Percentiles rank a stretch among this genome's conserved stretches.
These are phyloP conservation scores for Ochotona curzoniae DNA, from an alignment of 2,113 vertebrate species.

Conservation along the genomic window DNA sequence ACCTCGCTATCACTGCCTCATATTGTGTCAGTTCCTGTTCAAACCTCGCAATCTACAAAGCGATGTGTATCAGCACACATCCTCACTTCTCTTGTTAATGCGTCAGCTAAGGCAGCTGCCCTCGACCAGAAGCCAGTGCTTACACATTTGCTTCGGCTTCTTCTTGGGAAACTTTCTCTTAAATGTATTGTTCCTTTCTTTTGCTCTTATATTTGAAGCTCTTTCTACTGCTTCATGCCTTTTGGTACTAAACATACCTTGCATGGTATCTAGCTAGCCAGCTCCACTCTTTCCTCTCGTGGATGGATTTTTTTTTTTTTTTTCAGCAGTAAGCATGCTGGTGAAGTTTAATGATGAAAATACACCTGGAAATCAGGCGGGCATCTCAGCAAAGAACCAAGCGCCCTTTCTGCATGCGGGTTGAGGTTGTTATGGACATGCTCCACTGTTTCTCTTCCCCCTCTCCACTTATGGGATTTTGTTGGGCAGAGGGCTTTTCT, in stretches of 20 bases:
- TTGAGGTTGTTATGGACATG: too few species aligned
- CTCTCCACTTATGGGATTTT: too few species aligned
- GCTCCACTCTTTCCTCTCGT: neutral
- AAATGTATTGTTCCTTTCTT: neutral
- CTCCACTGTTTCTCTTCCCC: too few species aligned
- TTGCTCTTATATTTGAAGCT: neutral
- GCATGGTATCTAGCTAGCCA: neutral
- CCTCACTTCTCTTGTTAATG: slow-evolving; percentile 23
- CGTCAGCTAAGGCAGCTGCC: neutral
- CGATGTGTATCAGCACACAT: neutral
- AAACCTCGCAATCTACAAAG: neutral
- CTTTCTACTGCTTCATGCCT: slow-evolving; percentile 8
- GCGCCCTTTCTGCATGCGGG: too few species aligned
- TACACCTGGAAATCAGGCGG: too few species aligned
- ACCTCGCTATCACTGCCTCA: neutral
- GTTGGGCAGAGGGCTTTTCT: too few species aligned
- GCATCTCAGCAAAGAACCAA: too few species aligned
- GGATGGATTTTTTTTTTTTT: slow-evolving; percentile 11
- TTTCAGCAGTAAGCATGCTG: neutral
- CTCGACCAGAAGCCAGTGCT: neutral
- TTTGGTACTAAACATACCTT: neutral
- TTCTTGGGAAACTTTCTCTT: neutral
- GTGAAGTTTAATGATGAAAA: too few species aligned
- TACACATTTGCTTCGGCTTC: neutral
- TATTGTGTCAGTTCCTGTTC: too few species aligned